A percentile compares a stretch with the other conserved stretches of the same genome.
Conservation (phyloP, 2,113 vertebrate genomes). For the Cairina moschata region DNA sequence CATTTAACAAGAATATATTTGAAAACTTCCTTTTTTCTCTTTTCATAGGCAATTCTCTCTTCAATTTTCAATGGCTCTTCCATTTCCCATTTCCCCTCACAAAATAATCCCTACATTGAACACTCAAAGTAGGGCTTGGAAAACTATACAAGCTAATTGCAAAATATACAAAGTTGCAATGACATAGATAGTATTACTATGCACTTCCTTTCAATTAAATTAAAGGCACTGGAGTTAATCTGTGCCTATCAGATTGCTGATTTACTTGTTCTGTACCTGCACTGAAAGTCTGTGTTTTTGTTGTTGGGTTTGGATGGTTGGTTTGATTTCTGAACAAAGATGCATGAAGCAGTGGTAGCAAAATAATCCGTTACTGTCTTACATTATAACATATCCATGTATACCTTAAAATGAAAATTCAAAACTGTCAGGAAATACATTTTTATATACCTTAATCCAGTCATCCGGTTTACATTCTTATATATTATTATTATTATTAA, state of each 20-base stretch:
- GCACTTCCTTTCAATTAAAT: neutral
- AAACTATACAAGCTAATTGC: neutral
- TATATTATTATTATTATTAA: neutral
- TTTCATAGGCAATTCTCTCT: neutral
- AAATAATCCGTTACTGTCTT: neutral
- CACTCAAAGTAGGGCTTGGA: neutral
- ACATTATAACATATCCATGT: neutral
- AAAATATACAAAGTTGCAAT: neutral
- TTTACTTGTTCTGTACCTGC: neutral
- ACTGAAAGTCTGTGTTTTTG: neutral
- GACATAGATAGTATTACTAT: neutral
- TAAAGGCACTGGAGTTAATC: neutral
- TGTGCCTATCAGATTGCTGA: neutral
- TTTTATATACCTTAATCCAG: neutral
- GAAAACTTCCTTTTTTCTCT: neutral
- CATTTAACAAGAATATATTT: neutral
- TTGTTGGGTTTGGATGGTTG: neutral
- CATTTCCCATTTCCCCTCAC: neutral
- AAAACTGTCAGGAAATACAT: rapidly evolving
- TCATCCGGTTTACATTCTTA: neutral
- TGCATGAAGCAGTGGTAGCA: neutral
- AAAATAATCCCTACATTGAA: neutral
- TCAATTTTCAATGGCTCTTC: neutral
- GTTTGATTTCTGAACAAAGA: neutral
- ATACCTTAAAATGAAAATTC: neutral